These are phyloP conservation scores for Cosmia pyralina DNA, from an alignment of 2,888 invertebrate species.

Conservation along the genomic window DNA sequence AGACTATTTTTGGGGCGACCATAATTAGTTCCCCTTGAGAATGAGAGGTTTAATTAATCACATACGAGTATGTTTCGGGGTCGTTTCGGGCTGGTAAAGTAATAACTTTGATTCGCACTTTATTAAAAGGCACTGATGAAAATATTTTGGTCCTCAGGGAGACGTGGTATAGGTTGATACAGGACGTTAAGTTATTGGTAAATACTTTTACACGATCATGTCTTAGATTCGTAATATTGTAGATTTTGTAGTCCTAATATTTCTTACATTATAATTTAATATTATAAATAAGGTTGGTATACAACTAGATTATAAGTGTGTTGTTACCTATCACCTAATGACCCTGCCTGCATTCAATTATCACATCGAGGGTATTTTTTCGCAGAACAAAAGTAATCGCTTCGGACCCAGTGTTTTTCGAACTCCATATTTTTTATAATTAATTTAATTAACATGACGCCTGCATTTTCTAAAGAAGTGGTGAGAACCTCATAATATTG, in stretches of 20 bases:
- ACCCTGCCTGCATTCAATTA: no score
- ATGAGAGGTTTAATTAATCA: conserved; percentile 45
- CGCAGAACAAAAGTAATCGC: no score
- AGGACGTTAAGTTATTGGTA: no score
- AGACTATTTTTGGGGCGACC: conserved; percentile 8
- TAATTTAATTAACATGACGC: no score
- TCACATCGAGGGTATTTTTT: no score
- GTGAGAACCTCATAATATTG: no score
- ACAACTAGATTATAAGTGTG: no score
- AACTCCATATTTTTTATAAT: no score
- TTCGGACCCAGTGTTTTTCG: no score
- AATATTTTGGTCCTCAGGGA: not conserved
- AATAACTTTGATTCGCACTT: conserved; percentile 28
- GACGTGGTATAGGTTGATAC: not conserved
- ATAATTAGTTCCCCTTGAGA: conserved; percentile 39
- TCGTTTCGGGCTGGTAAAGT: conserved; percentile 2
- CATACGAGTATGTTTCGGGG: conserved; percentile 3
- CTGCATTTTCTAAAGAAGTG: no score
- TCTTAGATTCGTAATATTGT: not conserved
- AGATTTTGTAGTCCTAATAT: not conserved
- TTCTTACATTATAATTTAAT: not conserved
- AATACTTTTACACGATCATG: not conserved
- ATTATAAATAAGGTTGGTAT: no score
- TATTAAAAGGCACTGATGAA: not conserved
- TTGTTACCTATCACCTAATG: no score